A percentile compares a stretch with the other conserved stretches of the same genome.
These are phyloP conservation scores for Propithecus deckenii DNA, from an alignment of 2,797 vertebrate genomes.

Conservation along the genomic window DNA sequence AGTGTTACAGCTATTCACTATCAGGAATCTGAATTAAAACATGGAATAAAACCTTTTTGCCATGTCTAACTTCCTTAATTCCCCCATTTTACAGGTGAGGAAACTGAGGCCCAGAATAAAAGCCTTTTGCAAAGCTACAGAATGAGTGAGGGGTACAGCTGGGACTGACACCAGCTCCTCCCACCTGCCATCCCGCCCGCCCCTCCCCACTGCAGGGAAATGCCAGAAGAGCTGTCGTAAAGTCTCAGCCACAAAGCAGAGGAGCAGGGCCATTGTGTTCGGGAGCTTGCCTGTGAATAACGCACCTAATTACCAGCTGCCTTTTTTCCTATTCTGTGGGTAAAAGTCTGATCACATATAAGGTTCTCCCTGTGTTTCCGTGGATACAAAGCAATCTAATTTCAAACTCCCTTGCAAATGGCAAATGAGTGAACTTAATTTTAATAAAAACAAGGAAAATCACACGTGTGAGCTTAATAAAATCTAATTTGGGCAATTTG, in stretches of 20 bases:
- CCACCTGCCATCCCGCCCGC: background rate
- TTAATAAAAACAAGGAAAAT: conserved; percentile 86
- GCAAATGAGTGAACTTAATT: conserved; percentile 85
- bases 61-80: background rate
- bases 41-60: background rate
- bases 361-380: conserved; percentile 78
- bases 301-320: conserved; percentile 82
- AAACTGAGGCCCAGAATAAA: conserved; percentile 17
- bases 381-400: conserved; percentile 86
- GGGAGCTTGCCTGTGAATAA: conserved; percentile 81
- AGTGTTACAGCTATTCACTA: background rate
- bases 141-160: background rate
- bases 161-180: background rate
- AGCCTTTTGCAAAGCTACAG: background rate
- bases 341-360: conserved; percentile 74
- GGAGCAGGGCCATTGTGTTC: conserved; percentile 59
- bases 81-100: conserved; percentile 43
- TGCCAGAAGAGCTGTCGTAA: conserved; percentile 64
- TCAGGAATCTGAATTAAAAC: background rate
- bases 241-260: conserved; percentile 72
- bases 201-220: background rate
- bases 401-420: conserved; percentile 84
- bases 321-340: conserved; percentile 80
- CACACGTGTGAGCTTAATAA: conserved; percentile 76
- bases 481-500: conserved; percentile 82